Conservation (phyloP, 2,888 invertebrate genomes). For the Cryptophagus acutangulus region DNA sequence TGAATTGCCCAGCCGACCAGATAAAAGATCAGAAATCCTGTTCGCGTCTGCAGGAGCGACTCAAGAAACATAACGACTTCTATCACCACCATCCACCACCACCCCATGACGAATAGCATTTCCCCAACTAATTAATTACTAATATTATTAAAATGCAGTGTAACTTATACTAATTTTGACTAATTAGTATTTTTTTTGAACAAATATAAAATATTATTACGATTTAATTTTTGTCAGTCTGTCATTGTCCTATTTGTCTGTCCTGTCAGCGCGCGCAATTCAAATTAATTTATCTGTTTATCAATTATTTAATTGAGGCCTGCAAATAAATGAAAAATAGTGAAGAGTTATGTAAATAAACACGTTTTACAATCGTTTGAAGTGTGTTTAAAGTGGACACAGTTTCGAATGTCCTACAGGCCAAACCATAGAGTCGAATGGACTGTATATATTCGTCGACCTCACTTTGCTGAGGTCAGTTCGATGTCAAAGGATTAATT, state of each 20-base stretch:
- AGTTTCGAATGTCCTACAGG: slow-evolving; percentile 25
- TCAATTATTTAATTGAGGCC: too few relatives aligned
- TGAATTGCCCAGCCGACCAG: slow-evolving; percentile 44
- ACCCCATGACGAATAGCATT: too few relatives aligned
- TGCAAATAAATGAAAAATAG: too few relatives aligned
- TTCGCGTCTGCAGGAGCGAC: slow-evolving; percentile 37
- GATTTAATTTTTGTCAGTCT: too few relatives aligned
- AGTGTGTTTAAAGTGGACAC: slow-evolving; percentile 30
- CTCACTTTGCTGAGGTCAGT: slow-evolving; percentile 25
- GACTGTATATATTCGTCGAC: slow-evolving; percentile 14
- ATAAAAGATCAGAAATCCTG: slow-evolving; percentile 43
- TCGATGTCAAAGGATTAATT: slow-evolving; percentile 32
- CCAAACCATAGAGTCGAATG: slow-evolving; percentile 9
- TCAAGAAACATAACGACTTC: slow-evolving; percentile 32
- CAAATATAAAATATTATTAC: too few relatives aligned
- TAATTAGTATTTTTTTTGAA: too few relatives aligned
- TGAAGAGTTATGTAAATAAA: slow-evolving; percentile 29
- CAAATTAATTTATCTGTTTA: too few relatives aligned
- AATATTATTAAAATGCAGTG: too few relatives aligned
- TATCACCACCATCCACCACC: slow-evolving; percentile 19
- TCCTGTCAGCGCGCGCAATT: too few relatives aligned
- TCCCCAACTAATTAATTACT: too few relatives aligned
- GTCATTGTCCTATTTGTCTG: too few relatives aligned
- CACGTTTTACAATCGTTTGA: slow-evolving; percentile 30
- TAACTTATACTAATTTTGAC: too few relatives aligned